phyloP scores from a whole-genome alignment of 2,113 vertebrate genomes.

The Bambusicola thoracicus region DNA sequence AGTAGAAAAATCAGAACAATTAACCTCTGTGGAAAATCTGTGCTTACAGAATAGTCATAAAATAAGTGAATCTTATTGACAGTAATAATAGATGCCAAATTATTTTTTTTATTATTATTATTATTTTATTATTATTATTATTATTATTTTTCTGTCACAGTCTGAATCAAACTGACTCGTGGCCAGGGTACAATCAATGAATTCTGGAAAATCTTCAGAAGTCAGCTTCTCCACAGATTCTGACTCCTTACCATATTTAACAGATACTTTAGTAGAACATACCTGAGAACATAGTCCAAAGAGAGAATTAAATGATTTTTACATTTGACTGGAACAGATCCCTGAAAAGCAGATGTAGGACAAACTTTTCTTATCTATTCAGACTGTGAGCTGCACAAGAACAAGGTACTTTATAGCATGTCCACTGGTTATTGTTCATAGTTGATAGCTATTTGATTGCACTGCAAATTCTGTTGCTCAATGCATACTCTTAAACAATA shows the following conservation, averaged over 20 bases:
- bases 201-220: background rate
- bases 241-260: background rate
- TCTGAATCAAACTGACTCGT: background rate
- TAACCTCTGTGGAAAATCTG: background rate
- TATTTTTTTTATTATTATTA: background rate
- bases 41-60: background rate
- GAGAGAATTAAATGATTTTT: background rate
- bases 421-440: background rate
- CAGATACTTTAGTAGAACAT: background rate
- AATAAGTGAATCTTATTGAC: background rate
- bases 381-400: background rate
- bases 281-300: background rate
- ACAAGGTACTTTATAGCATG: accelerated
- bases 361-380: background rate
- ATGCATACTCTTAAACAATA: background rate
- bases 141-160: background rate
- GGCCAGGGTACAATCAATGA: background rate
- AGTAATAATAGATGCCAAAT: background rate
- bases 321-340: background rate
- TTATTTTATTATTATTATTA: too few species aligned
- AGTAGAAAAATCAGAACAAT: too few species aligned
- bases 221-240: background rate
- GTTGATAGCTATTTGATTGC: background rate
- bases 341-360: background rate
- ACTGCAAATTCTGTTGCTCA: background rate